Evolutionary conservation across 2,888 invertebrate genomes (phyloP).

Genomic region (Oscheius myriophilus): DNA sequence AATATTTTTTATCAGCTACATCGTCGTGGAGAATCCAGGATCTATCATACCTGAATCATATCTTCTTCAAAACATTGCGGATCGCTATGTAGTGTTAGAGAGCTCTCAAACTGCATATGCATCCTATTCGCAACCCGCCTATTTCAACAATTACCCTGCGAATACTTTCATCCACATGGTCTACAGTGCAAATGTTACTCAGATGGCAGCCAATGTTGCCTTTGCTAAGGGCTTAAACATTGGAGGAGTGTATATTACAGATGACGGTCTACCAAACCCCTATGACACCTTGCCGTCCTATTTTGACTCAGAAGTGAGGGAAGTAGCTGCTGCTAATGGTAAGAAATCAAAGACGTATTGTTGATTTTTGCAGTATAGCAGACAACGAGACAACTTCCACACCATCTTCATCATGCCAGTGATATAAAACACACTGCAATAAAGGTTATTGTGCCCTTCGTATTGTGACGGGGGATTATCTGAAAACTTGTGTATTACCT

Average conservation of each 20-base stretch:
- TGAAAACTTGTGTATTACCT: too few species aligned
- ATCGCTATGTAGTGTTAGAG: slow-evolving; percentile 10
- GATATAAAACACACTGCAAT: too few species aligned
- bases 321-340: neutral
- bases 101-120: slow-evolving; percentile 2
- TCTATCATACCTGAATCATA: slow-evolving; percentile 3
- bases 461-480: too few species aligned
- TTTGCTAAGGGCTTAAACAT: neutral
- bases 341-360: too few species aligned
- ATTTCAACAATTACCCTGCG: neutral
- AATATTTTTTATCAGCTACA: neutral
- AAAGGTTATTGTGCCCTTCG: too few species aligned
- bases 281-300: slow-evolving; percentile 15
- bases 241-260: slow-evolving; percentile 15
- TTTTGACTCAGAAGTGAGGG: slow-evolving; percentile 3
- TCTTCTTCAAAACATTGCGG: neutral
- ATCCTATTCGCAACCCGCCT: neutral
- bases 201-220: neutral
- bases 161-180: slow-evolving; percentile 13
- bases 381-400: too few species aligned
- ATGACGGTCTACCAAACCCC: slow-evolving; percentile 7
- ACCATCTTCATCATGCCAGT: too few species aligned
- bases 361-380: too few species aligned
- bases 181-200: slow-evolving; percentile 4
- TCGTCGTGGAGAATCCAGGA: slow-evolving; percentile 15